These are phyloP conservation scores for Forbesichthys papilliferus DNA, from an alignment of 2,113 vertebrate genomes.

Conservation along the genomic window DNA sequence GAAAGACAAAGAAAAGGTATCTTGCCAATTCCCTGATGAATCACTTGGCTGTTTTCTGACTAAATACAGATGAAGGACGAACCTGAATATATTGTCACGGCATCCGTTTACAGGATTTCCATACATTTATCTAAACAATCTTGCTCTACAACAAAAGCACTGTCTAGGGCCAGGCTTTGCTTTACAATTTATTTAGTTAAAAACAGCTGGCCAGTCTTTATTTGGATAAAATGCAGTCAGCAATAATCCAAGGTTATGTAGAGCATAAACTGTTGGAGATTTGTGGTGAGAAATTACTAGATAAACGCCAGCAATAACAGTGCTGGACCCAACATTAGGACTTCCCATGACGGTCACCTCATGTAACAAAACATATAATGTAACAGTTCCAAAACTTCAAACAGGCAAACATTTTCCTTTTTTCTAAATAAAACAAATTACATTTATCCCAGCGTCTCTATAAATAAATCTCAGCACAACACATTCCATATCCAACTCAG, in stretches of 20 bases:
- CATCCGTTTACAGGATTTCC: background rate
- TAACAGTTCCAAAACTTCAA: no score
- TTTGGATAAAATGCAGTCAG: no score
- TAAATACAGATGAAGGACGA: background rate
- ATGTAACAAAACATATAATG: no score
- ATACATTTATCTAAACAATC: background rate
- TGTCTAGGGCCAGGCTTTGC: no score
- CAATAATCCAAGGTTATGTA: no score
- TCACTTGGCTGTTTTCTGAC: background rate
- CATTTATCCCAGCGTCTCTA: constrained; percentile 1
- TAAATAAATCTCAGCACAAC: constrained; percentile 24
- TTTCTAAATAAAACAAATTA: background rate
- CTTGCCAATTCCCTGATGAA: no score
- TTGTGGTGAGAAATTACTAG: no score
- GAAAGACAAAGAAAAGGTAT: constrained; percentile 3
- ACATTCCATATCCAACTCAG: constrained; percentile 12
- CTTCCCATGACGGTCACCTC: no score
- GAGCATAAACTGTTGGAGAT: no score
- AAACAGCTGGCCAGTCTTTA: no score
- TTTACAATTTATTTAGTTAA: no score
- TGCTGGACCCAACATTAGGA: background rate
- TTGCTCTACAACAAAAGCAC: background rate
- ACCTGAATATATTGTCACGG: background rate
- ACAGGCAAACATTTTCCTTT: background rate
- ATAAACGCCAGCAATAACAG: no score